Evolutionary conservation across 2,113 vertebrate species (phyloP).

Genomic region (Peromyscus leucopus): DNA sequence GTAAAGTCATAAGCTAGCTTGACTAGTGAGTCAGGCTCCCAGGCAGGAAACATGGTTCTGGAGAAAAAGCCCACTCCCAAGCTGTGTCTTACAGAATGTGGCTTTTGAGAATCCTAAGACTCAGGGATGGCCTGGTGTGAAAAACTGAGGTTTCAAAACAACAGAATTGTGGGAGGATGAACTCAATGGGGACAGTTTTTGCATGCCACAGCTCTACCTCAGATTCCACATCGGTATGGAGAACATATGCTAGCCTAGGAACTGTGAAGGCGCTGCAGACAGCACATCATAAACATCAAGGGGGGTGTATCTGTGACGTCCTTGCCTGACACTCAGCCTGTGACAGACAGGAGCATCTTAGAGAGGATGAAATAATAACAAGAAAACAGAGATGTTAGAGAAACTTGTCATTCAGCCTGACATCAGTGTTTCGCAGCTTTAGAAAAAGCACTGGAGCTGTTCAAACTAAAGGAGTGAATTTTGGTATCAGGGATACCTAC

Average conservation of each 20-base stretch:
- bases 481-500: too few relatives aligned
- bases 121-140: constrained; percentile 97
- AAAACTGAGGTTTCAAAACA: constrained; percentile 96
- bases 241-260: constrained; percentile 75
- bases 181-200: constrained; percentile 92
- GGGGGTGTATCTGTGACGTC: constrained; percentile 89
- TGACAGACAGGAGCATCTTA: constrained; percentile 99
- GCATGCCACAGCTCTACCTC: constrained; percentile 87
- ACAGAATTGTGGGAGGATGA: constrained; percentile 96
- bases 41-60: constrained; percentile 92
- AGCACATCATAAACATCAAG: constrained; percentile 91
- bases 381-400: too few relatives aligned
- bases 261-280: constrained; percentile 92
- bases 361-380: constrained; percentile 87
- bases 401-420: constrained; percentile 83
- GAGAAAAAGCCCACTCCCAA: constrained; percentile 97
- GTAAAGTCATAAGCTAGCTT: background rate
- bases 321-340: constrained; percentile 97
- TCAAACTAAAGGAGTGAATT: constrained; percentile 95
- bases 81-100: constrained; percentile 97
- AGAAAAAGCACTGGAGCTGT: constrained; percentile 84
- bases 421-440: constrained; percentile 87
- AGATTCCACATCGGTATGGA: background rate
- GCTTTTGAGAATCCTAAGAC: constrained; percentile 97
- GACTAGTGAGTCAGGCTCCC: background rate